Percentiles rank a stretch among this genome's conserved stretches.
These are phyloP conservation scores for Phthorimaea operculella DNA, from an alignment of 1,140 invertebrate species.

Conservation along the genomic window DNA sequence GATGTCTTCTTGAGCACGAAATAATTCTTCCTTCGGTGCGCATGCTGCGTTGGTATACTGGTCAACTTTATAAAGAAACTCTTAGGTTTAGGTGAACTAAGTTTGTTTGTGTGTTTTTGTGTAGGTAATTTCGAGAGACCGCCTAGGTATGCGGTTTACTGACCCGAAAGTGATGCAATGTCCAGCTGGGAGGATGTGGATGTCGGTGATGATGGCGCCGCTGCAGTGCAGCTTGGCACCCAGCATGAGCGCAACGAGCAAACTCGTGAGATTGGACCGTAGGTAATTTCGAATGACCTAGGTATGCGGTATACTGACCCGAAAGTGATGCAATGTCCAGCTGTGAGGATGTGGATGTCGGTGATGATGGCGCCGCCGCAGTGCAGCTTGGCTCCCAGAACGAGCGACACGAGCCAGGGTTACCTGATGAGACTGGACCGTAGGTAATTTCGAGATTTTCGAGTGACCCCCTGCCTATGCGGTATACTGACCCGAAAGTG, in stretches of 20 bases:
- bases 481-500: slow-evolving; percentile 46
- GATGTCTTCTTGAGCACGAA: no score
- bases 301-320: slow-evolving; percentile 31
- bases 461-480: neutral
- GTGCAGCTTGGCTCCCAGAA: slow-evolving; percentile 66
- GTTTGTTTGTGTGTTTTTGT: neutral
- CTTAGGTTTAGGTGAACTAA: no score
- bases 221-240: slow-evolving; percentile 71
- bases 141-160: slow-evolving; percentile 11
- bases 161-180: slow-evolving; percentile 70
- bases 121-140: no score
- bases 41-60: no score
- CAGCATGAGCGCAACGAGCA: slow-evolving; percentile 71
- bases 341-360: slow-evolving; percentile 70
- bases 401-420: slow-evolving; percentile 66
- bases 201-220: slow-evolving; percentile 72
- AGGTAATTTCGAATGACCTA: no score
- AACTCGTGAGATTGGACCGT: slow-evolving; percentile 71
- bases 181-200: slow-evolving; percentile 72
- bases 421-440: no score
- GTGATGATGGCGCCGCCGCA: slow-evolving; percentile 76
- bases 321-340: slow-evolving; percentile 72
- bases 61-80: no score
- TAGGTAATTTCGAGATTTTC: no score
- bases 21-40: no score